Base-by-base conservation (phyloP, 2,888 invertebrate genomes). In the Hypsopygia costalis region DNA sequence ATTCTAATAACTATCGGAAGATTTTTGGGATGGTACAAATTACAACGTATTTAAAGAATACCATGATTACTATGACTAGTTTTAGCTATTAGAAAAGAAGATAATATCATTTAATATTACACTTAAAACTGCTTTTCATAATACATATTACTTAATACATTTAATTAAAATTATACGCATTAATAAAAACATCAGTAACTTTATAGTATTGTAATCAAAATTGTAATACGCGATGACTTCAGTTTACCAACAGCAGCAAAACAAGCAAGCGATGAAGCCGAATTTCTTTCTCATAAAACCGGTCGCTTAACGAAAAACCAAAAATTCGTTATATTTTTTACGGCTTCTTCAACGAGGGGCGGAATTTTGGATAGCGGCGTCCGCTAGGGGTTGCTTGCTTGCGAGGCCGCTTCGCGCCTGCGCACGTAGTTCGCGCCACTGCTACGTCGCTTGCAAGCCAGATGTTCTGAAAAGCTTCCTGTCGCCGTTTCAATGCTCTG, bases 381-480 rank as follows among this genome's bases (percentile, higher is more conserved):
- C 73, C 69, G 78, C 76, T 82, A 86, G 83, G 88, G 87, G 89
- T 80, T 79, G 86, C 68, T 77, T 79, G 86, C 68, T 77, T 59
- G 77, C 65, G 66, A 62, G 71, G 70, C 62, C 72, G 81, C 76
- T 77, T 80, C 81, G 86, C 88, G 88, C 86, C 72, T 86, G 87
- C 88, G 88, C 80, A 74, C 81, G 78, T 82, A 82, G 88, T 89
- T 89, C 89, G 89, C 89, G 87, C 89, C 89, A 88, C 86, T 81
- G 83, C 83, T 81, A 85, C 82, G 85, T 83, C 76, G 83, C 81
- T 80, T 79, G 81, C 78, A 78, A 81, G 86, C 83, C 89, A 89
- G 89, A 89, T 89, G 88, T 89, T 87, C 87, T 75, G 78, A 85
- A 83, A 86, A 86, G 87, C 87, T 87, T 88, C 80, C 79, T 82